These are phyloP conservation scores for Pipistrellus pipistrellus DNA, from an alignment of 2,797 vertebrate species.

Conservation along the genomic window DNA sequence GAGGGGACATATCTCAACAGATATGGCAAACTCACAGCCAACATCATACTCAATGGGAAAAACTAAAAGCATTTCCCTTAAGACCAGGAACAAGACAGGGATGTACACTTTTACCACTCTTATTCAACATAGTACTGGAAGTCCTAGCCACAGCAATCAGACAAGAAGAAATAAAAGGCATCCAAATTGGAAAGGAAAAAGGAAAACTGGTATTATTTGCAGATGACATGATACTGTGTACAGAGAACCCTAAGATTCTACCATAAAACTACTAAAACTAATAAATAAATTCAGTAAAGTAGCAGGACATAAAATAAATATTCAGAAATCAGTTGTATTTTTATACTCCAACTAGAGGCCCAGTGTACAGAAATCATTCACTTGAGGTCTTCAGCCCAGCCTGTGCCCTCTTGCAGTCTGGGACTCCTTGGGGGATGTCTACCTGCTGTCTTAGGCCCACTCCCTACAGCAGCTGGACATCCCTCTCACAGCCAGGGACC, in stretches of 20 bases:
- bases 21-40: background rate
- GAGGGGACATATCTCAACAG: background rate
- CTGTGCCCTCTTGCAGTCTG: too few relatives aligned
- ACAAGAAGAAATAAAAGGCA: background rate
- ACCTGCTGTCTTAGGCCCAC: too few relatives aligned
- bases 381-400: too few relatives aligned
- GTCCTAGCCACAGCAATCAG: background rate
- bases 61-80: background rate
- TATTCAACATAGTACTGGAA: background rate
- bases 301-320: background rate
- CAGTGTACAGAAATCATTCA: too few relatives aligned
- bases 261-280: background rate
- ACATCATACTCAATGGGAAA: background rate
- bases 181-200: background rate
- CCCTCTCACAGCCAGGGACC: too few relatives aligned
- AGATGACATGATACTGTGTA: background rate
- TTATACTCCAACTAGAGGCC: background rate
- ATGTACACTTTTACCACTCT: background rate
- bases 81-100: background rate
- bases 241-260: background rate
- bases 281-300: background rate
- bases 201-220: background rate
- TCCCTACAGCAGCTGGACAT: too few relatives aligned
- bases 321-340: background rate
- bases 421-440: too few relatives aligned